These are phyloP conservation scores for Archivesica marissinica DNA, from an alignment of 1,140 invertebrate genomes.

Conservation along the genomic window DNA sequence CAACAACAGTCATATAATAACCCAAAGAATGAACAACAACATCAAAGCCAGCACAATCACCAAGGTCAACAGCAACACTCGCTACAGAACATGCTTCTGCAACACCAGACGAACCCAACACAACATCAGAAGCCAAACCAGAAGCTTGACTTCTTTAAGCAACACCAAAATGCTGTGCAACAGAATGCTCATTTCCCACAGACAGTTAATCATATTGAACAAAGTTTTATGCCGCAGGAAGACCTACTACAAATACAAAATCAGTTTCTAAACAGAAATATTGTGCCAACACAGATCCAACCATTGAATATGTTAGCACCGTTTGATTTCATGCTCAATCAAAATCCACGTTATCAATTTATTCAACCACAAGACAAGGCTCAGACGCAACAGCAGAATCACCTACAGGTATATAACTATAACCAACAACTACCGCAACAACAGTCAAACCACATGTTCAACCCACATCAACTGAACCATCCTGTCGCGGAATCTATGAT, in stretches of 20 bases:
- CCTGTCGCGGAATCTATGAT: not conserved
- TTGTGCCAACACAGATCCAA: not conserved
- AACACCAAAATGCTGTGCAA: too few species aligned
- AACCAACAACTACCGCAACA: not conserved
- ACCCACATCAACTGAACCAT: not conserved
- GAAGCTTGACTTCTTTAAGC: too few species aligned
- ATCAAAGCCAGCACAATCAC: too few species aligned
- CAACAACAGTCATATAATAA: too few species aligned
- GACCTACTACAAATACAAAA: slow-evolving; percentile 10
- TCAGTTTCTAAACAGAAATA: slow-evolving; percentile 12
- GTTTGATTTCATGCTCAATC: not conserved
- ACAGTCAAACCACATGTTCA: not conserved
- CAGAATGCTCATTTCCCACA: too few species aligned
- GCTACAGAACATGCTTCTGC: too few species aligned
- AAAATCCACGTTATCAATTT: not conserved
- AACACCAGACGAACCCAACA: too few species aligned
- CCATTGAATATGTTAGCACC: not conserved
- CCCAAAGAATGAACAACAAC: too few species aligned
- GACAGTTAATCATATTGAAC: not conserved
- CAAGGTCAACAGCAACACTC: too few species aligned
- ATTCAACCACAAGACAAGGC: not conserved
- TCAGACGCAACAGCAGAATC: not conserved
- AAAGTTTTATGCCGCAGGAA: slow-evolving; percentile 3
- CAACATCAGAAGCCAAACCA: too few species aligned
- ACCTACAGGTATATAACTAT: too few species aligned